These are phyloP conservation scores for Burhinus bistriatus DNA, from an alignment of 2,113 vertebrate genomes.

Conservation along the genomic window DNA sequence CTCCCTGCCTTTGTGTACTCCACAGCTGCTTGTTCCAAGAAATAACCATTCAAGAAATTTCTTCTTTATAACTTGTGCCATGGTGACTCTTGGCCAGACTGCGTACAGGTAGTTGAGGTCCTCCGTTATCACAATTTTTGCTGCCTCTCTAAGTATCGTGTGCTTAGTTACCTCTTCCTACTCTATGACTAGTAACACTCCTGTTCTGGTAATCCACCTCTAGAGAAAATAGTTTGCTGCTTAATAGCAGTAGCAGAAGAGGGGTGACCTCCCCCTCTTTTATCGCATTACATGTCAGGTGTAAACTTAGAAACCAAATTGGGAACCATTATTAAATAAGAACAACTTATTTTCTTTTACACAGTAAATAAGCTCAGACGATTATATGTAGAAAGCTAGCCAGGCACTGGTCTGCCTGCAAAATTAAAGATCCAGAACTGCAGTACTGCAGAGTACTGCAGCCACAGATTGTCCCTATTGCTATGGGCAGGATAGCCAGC, in stretches of 20 bases:
- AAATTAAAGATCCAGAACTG: not conserved
- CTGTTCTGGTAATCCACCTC: not conserved
- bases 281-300: not conserved
- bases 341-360: not conserved
- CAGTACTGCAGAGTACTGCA: not conserved
- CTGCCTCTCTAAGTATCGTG: not conserved
- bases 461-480: fast-evolving
- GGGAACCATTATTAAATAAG: not conserved
- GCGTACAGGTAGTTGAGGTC: not conserved
- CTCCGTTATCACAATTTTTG: not conserved
- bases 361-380: not conserved
- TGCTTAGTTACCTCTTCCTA: not conserved
- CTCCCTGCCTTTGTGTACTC: not conserved
- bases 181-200: not conserved
- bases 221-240: not conserved
- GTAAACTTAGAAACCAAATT: not conserved
- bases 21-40: not conserved
- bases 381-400: not conserved
- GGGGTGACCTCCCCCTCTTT: not conserved
- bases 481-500: fast-evolving
- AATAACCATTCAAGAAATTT: not conserved
- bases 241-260: not conserved
- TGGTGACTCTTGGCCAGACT: not conserved
- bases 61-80: not conserved
- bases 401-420: not conserved